Percentiles rank a stretch among this genome's conserved stretches.
These are phyloP conservation scores for Scaptomyza montana DNA, from an alignment of 1,140 invertebrate species.

Conservation along the genomic window DNA sequence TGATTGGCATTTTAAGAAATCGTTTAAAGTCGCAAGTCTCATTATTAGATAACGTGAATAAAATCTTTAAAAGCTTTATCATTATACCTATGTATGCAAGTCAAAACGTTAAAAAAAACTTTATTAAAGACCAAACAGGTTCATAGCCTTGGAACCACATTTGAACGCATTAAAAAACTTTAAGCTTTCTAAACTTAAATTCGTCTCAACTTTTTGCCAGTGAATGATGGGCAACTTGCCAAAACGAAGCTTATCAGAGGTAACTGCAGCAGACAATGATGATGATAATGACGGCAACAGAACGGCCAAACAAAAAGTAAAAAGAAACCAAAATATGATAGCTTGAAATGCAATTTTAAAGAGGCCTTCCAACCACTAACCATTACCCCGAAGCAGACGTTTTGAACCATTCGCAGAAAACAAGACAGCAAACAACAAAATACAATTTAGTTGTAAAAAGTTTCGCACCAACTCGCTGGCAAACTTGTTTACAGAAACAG, in stretches of 20 bases:
- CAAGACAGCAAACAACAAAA: conserved; percentile 43
- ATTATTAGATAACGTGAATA: neutral
- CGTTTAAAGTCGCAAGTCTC: neutral
- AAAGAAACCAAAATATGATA: conserved; percentile 13
- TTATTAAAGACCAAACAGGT: too few species aligned
- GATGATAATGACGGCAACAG: conserved; percentile 17
- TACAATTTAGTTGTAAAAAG: conserved; percentile 60
- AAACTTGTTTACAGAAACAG: conserved; percentile 54
- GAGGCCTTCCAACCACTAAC: neutral
- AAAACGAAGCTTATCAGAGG: conserved; percentile 47
- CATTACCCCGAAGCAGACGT: neutral
- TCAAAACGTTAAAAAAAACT: too few species aligned
- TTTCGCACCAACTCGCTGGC: conserved; percentile 42
- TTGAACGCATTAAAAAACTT: too few species aligned
- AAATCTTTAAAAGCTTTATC: conserved; percentile 2
- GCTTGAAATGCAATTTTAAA: conserved; percentile 38
- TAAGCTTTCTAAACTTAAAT: too few species aligned
- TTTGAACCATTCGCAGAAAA: conserved; percentile 44
- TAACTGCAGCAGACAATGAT: conserved; percentile 8
- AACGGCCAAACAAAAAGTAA: conserved; percentile 9
- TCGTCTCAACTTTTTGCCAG: conserved; percentile 44
- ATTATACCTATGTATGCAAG: too few species aligned
- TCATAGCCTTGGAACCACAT: too few species aligned
- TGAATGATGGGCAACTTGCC: conserved; percentile 38
- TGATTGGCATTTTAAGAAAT: conserved; percentile 53